Conservation (phyloP, 1,140 invertebrate genomes). For the Dryas iulia region DNA sequence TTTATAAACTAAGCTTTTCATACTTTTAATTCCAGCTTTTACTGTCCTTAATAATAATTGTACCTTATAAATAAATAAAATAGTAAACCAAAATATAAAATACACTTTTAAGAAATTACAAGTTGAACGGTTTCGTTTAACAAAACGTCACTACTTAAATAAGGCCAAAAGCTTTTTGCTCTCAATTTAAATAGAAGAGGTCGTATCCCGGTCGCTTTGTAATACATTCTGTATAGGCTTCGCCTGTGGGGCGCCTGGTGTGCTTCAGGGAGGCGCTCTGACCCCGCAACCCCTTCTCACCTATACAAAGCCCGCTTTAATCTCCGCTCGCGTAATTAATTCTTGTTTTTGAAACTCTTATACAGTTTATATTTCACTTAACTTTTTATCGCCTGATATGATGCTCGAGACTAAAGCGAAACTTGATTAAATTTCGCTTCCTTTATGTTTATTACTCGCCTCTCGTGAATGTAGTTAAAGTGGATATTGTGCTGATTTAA, state of each 20-base stretch:
- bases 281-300: background rate
- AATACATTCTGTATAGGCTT: background rate
- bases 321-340: conserved; percentile 34
- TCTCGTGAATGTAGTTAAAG: background rate
- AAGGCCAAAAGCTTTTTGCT: background rate
- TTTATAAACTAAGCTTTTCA: too few relatives aligned
- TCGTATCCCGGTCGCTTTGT: background rate
- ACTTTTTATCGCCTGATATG: conserved; percentile 23
- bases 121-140: background rate
- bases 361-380: conserved; percentile 31
- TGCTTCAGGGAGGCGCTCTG: background rate
- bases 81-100: background rate
- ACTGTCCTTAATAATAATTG: too few relatives aligned
- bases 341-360: conserved; percentile 32
- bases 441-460: conserved; percentile 7
- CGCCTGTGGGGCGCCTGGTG: background rate
- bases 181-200: background rate
- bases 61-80: background rate
- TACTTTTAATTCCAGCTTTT: too few relatives aligned
- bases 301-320: conserved; percentile 17
- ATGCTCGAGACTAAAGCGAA: conserved; percentile 10
- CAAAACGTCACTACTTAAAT: background rate
- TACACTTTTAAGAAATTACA: background rate
- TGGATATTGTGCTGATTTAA: background rate
- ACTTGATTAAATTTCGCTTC: conserved; percentile 23